Base-by-base conservation (phyloP, 2,797 vertebrate species). In the Caiman crocodilus region DNA sequence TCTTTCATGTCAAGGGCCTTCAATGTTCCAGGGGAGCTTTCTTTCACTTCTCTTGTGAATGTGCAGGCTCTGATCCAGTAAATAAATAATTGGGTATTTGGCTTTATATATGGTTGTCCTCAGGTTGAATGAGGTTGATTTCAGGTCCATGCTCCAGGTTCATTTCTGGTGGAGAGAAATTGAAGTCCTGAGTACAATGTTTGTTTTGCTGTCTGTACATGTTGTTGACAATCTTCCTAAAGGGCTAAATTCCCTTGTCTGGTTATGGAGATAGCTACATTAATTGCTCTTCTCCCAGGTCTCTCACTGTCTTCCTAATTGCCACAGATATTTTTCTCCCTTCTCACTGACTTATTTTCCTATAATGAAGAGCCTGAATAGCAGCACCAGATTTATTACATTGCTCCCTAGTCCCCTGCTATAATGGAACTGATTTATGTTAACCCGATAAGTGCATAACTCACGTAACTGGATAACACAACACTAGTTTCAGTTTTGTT, bases 331-430 rank as follows among this genome's bases (percentile, higher is more conserved):
- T 20, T 56, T 71, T 50, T 50, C 42, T 13, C 32, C 79, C 32
- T 42, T n/a, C 73, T 78, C 23, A 1, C 57, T 60, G 14, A 67
- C 63, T 18, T 69, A 42, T 50, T 21, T 35, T 42, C n/a, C 55
- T n/a, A 30, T 77, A 77, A 71, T 76, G 86, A 84, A 35, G 64
- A 89, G 55, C 30, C 58, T 30, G 67, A 87, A 82, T 78, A 92
- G 80, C 30, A 92, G 79, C 61, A 58, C 79, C 84, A 73, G 82
- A 83, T 93, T 88, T 91, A 92, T 94, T 74, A 79, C 79, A 88
- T 78, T 94, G 93, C 92, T 84, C 92, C 93, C 88, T 94, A 69
- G 84, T 94, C 89, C 90, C 90, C 5, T 74, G 4, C 82, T 91
- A 87, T 67, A 91, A 73, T 76, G 80, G 64, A 83, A 63, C 56